Evolutionary conservation across 1,140 invertebrate genomes (phyloP), one percentile per base, ranked within the genome.

Genomic region (Drosophila prosaltans): DNA sequence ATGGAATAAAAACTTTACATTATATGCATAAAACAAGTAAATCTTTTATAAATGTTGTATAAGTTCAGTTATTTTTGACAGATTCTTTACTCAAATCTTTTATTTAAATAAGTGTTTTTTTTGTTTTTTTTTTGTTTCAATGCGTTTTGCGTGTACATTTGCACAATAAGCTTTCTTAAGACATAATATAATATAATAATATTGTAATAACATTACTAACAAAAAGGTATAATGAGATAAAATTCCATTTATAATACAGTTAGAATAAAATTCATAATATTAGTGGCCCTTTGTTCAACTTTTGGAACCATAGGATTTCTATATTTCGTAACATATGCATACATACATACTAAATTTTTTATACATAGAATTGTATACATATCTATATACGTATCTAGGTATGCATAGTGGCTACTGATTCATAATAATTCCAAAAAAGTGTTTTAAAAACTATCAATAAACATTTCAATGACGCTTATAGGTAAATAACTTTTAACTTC

Each of bases 91-190:
- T 86, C 81, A 86, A 86, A 81, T 71, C 61, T 80, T 86, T 86
- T 88, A 82, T 88, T 78, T 78, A 65, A 78, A 78, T 78, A 72
- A 68, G 76, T 73, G 58, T 67, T 88, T 80, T 88, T 84, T 16
- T 16, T 16, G 16, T 16, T 16, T 67, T 88, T 80, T 88, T 84
- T 16, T 16, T 16, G 16, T 16, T 16, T 88, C 69, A 59, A 86
- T 86, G 82, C 83, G 80, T 83, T 88, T 88, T 78, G 80, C 83
- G 83, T 89, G 83, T 88, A 89, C 84, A 89, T 88, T 80, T 88
- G 83, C 83, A 88, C 84, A 88, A 73, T 85, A 85, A 85, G 82
- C 82, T 76, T 83, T 74, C 84, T 89, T 88, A 51, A 83, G 45
- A 77, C 63, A 72, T 74, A 82, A 81, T 64, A 63, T 77, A 72